Base-by-base conservation (phyloP, 2,113 vertebrate genomes). In the Vimba vimba region DNA sequence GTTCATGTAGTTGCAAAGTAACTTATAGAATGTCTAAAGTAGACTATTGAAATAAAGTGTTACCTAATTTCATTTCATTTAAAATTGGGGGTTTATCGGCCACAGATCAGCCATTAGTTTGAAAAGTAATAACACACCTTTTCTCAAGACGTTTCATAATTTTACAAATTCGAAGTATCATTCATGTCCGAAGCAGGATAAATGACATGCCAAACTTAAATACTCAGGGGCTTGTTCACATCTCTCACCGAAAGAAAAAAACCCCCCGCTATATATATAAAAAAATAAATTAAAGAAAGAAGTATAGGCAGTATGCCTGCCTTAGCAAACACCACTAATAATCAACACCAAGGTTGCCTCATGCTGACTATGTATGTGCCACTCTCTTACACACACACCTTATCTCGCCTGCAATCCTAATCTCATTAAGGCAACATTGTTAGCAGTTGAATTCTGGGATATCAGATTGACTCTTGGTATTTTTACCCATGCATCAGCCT, bases 391-490 rank as follows among this genome's bases (percentile, higher is more conserved):
- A 55, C 68, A 84, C 69, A 85, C 27, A 57, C 74, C 62, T 74
- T 68, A 52, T 71, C 36, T 25, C 19, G 66, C 83, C 81, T 75
- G 50, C 47, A 43, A 69, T 82, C 62, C 84, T 82, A 87, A 86
- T 87, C 66, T 90, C 80, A 89, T 91, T 87, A 90, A 85, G n/a
- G 50, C 30, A 10, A 83, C 78, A 59, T 84, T 86, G 82, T 81
- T 86, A 86, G 85, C 85, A 77, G 82, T 69, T 50, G 82, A 83
- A 85, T 77, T 86, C 85, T 82, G 62, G 60, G n/a, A 50, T 60
- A 62, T 82, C 78, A 73, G 64, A 86, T 71, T 82, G 78, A 79
- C 59, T 57, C 82, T 33, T 83, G 79, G 86, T 89, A 89, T 89
- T 89, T 87, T 86, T 82, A 77, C 71, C 73, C 82, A 71, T 69